Base-by-base conservation (phyloP, 2,888 invertebrate genomes). In the Cataglyphis altisquamis region DNA sequence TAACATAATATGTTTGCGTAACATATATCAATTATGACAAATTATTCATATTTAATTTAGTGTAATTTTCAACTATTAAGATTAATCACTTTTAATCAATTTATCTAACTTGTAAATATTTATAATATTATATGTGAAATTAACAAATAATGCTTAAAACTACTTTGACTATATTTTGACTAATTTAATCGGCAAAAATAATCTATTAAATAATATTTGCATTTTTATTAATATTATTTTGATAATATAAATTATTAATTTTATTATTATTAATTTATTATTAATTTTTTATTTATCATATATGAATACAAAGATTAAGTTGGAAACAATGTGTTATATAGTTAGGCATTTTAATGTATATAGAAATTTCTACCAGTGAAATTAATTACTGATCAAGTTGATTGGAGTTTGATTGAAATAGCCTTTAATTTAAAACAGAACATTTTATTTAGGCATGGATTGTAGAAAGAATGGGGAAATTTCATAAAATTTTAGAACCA, bases 381-480 rank as follows among this genome's bases (percentile, higher is more conserved):
- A 52, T 52, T 48, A 2, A 52, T 52, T n/a, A 8, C 8, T n/a
- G 8, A 52, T 52, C 52, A n/a, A 52, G n/a, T 52, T 52, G 8
- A 52, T 52, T 52, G n/a, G 8, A n/a, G 52, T n/a, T 52, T 52
- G 8, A 52, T n/a, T n/a, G 8, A 52, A 52, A 2, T n/a, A 52
- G 8, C 18, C n/a, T 52, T 52, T 52, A 52, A 52, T 52, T 52
- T 8, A 2, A 55, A 70, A 25, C 15, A 32, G 55, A 70, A 12
- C 3, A 62, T 81, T 70, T 80, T 70, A 21, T 36, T 81, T 93
- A 98, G 98, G 98, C 99, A 78, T 99, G 99, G 99, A 96, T 99
- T 84, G 98, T 99, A 0, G 99, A 99, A 95, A 96, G 99, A 90
- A 99, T 99, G 99, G 99, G 99, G 68, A 98, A 98, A 95, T 99